Evolutionary conservation across 2,113 vertebrate genomes (phyloP), one percentile per base, ranked within the genome.

Genomic region (Antechinus flavipes): DNA sequence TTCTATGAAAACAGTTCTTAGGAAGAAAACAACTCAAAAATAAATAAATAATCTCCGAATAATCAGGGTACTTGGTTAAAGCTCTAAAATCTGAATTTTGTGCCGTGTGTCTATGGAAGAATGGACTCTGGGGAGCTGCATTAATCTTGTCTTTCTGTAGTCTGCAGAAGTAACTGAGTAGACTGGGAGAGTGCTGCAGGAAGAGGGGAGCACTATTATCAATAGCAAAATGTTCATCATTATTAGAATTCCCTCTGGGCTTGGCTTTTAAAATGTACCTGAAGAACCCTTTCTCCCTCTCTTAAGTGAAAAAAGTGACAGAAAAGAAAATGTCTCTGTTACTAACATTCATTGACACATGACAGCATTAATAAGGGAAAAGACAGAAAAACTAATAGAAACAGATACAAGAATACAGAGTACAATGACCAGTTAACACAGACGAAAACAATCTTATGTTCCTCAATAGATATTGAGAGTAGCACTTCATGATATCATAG

Each of bases 321-420:
- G 54, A 42, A 95, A 91, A 94, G 94, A 97, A 96, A 96, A n/a
- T n/a, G 35, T 35, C 14, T 76, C 35, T n/a, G 61, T n/a, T 35
- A 76, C 16, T 76, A 76, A 76, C 4, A 76, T 76, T n/a, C 61
- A 19, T 5, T 95, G 89, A 93, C 46, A 95, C 93, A 47, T 93
- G 93, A 93, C 91, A 94, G 49, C 53, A n/a, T 2, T 90, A 35
- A 97, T 58, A 91, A 55, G 61, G 89, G 91, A 97, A 95, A n/a
- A 96, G 89, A 92, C 2, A 84, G 68, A 30, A 91, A 95, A 46
- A 58, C 90, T 97, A 94, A 90, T 55, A 8, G 94, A 93, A 94
- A 35, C 46, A 94, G 23, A 93, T 89, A 76, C 49, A 95, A 96
- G 25, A 95, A 95, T 92, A 84, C 50, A 58, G 42, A 68, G 89